Base-by-base conservation (phyloP, 1,140 invertebrate species). In the Drosophila murphyi region DNA sequence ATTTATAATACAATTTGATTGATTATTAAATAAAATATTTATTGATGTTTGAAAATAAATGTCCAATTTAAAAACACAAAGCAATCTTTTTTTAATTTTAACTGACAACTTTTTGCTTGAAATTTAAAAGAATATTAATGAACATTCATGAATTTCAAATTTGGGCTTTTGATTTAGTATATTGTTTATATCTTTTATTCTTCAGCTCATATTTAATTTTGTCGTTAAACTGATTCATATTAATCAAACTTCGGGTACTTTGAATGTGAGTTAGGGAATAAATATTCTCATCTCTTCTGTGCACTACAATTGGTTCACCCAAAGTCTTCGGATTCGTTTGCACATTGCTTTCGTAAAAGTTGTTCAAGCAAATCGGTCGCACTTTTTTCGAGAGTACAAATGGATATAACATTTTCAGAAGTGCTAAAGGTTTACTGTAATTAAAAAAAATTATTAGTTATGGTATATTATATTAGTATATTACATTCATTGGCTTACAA, bases 291-390 rank as follows among this genome's bases (percentile, higher is more conserved):
- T 12, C 3, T 0, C 3, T 6, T 39, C 55, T 4, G 5, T 39
- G n/a, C 2, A 20, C 0, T 8, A 29, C 29, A 5, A 48, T 20
- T 1, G 67, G 69, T 8, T 55, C 28, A 20, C 56, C 67, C 12
- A 47, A n/a, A 20, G 31, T 3, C 12, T 4, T 3, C 10, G 0
- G 1, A 6, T 4, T 32, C 6, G 4, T 31, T 28, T 31, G 20
- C 5, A 7, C 2, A 3, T 0, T 3, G 12, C 4, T 3, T 8
- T 8, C 8, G 12, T 3, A n/a, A 2, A 37, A 47, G 2, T 8
- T 10, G 8, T 20, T 12, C 10, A 72, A 28, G 56, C 76, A 78
- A 67, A 78, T 56, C 28, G 72, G 76, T 5, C 67, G 56, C 10
- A 62, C 35, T 12, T 45, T 60, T 5, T 67, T 61, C 0, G 67